A percentile compares a stretch with the other conserved stretches of the same genome.
These are phyloP conservation scores for Murina feae DNA, from an alignment of 2,113 vertebrate genomes.

Conservation along the genomic window DNA sequence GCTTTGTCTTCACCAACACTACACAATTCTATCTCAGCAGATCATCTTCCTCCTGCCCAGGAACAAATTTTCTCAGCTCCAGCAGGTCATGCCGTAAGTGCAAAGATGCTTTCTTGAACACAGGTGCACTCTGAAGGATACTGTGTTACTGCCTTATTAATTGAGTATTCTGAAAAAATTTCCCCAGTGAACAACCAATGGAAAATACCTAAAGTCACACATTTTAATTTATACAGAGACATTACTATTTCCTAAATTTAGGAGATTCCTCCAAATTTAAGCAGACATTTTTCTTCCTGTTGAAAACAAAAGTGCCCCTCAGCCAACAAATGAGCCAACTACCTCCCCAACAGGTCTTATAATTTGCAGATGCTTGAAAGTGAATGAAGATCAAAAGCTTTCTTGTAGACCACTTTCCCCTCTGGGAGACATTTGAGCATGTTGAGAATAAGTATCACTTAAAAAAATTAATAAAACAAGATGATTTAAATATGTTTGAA, in stretches of 20 bases:
- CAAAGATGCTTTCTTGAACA: background rate
- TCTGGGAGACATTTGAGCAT: conserved; percentile 44
- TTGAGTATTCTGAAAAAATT: conserved; percentile 11
- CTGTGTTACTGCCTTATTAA: background rate
- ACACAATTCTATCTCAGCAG: background rate
- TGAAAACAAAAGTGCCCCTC: conserved; percentile 61
- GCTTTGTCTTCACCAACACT: background rate
- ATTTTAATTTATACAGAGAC: background rate
- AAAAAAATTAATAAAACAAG: conserved; percentile 53
- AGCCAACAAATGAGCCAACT: conserved; percentile 47
- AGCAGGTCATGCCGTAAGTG: background rate
- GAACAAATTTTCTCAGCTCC: background rate
- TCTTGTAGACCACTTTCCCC: conserved; percentile 45
- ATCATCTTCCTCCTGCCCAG: background rate
- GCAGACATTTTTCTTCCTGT: conserved; percentile 26
- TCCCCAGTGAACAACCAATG: background rate
- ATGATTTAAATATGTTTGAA: conserved; percentile 56
- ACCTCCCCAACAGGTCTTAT: conserved; percentile 57
- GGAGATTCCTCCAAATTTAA: conserved; percentile 26
- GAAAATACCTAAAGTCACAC: conserved; percentile 5
- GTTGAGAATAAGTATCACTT: conserved; percentile 53
- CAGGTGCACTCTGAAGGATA: background rate
- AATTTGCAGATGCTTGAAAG: conserved; percentile 63
- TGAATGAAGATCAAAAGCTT: conserved; percentile 53
- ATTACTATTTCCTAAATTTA: conserved; percentile 40